These are phyloP conservation scores for Bubo bubo DNA, from an alignment of 2,113 vertebrate species.

Conservation along the genomic window DNA sequence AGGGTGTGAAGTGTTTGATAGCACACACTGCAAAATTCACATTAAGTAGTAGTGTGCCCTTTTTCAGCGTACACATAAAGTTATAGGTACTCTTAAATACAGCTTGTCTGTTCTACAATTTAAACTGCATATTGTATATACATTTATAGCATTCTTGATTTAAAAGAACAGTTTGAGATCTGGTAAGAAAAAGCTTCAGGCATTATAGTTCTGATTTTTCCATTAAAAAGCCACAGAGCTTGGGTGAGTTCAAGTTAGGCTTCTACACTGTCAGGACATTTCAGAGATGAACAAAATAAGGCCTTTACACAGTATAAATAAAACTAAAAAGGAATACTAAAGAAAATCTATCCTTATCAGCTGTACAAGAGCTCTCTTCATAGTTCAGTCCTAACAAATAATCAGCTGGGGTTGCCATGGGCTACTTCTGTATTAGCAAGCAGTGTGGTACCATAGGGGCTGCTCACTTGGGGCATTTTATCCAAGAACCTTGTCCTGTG, in stretches of 20 bases:
- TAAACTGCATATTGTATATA: not conserved
- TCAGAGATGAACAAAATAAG: not conserved
- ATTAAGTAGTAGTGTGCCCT: not conserved
- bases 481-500: not conserved
- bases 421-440: accelerated
- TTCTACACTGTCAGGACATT: not conserved
- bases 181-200: not conserved
- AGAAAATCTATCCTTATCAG: not conserved
- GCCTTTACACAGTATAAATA: not conserved
- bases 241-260: not conserved
- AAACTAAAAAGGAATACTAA: not conserved
- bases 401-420: not conserved
- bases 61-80: not conserved
- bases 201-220: not conserved
- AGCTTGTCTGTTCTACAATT: not conserved
- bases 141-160: not conserved
- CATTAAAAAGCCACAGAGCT: not conserved
- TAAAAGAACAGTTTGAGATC: not conserved
- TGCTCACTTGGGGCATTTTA: not conserved
- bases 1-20: not conserved
- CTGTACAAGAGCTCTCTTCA: not conserved
- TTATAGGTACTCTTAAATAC: not conserved
- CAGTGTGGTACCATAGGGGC: not conserved
- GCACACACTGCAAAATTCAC: not conserved
- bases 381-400: not conserved